Base-by-base conservation (phyloP, 2,888 invertebrate species). In the Latrodectus elegans region DNA sequence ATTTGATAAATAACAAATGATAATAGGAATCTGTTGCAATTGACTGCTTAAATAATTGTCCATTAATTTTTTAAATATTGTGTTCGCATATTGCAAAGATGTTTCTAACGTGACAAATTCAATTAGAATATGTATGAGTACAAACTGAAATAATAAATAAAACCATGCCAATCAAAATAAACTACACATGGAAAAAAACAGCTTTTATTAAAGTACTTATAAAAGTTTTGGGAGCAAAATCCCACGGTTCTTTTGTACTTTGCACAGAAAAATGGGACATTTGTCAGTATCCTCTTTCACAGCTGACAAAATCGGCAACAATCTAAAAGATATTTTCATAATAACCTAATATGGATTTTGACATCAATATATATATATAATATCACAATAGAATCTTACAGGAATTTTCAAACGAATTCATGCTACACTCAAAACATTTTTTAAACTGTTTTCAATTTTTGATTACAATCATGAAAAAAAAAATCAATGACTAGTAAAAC, bases 151-250 rank as follows among this genome's bases (percentile, higher is more conserved):
- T n/a, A 15, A 15, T 52, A 52, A 72, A 17, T 51, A 72, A 72
- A 52, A 52, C 17, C 15, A 74, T n/a, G 4, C 55, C n/a, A 11
- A 52, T 52, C n/a, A 77, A 22, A 22, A 22, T 22, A 22, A 22
- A 22, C 22, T 22, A 22, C 22, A 22, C n/a, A 15, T 76, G 72
- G 68, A 77, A 77, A 78, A 88, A 88, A 88, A 82, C 82, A 74
- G 82, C 68, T 70, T 88, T 88, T 88, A 88, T 88, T 88, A 88
- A 88, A 83, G 87, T 88, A 83, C 82, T 88, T 88, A 88, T 70
- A 78, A 88, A 88, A 88, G 70, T 83, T 78, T 52, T 78, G 87
- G 82, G 22, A 22, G 82, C 67, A 68, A 81, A 83, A 82, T 74
- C 81, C 82, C 87, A 64, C 81, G 68, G 67, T 73, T 83, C 74